Base-by-base conservation (phyloP, 2,113 vertebrate species). In the Enhydra lutris region DNA sequence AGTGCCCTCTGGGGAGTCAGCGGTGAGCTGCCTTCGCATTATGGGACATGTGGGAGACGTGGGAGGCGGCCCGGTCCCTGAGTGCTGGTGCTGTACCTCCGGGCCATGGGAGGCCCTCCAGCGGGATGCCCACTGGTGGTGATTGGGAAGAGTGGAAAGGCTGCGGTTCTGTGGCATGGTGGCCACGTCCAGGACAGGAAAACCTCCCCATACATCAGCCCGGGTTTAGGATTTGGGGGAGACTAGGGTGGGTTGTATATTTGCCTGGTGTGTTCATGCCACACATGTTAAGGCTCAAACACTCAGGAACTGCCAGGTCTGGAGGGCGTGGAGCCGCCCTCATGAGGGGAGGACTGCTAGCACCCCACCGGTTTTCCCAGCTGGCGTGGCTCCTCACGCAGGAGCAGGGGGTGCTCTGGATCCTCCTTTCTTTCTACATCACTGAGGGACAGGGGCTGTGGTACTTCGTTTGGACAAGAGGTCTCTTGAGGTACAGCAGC, bases 1-100 rank as follows among this genome's bases (percentile, higher is more conserved):
- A 36, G 99, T 99, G 95, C 99, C 99, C 4, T 99, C 99, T 0
- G 99, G 99, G 91, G 99, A 99, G 96, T 99, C 99, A 15, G 99
- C 99, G 0, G 99, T 99, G 98, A 99, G 99, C 98, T 80, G 74
- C 94, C 92, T 61, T 39, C 59, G 3, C 21, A 9, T 23, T 57
- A 57, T 8, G 57, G 52, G 52, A 55, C 52, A 18, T 57, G 55
- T 57, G 55, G 57, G 57, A 59, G 10, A 0, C 1, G 0, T 2
- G 23, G 1, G 24, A 61, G 61, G 61, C 8, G 0, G n/a, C 83
- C 71, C 0, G 6, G 82, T 23, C 4, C 0, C 23, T 21, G 69
- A 29, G 59, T 31, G 55, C 89, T 61, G 71, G 36, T 76, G 83
- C 39, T 3, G 14, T 7, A 11, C 59, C 26, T 52, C 61, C 24